Evolutionary conservation across 2,888 invertebrate species (phyloP).

Genomic region (Eutolmus rufibarbis): DNA sequence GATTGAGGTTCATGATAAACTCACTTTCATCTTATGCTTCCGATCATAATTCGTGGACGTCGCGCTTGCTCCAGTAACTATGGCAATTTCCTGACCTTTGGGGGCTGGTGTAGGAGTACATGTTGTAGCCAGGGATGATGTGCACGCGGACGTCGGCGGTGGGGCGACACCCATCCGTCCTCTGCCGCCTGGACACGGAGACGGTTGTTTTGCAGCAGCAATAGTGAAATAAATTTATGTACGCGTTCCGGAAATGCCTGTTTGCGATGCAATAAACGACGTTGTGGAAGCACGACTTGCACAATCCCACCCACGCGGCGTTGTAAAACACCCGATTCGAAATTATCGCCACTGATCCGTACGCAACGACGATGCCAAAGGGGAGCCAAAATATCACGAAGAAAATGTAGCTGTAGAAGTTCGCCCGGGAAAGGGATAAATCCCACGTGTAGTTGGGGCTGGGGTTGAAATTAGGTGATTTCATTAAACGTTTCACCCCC

Average conservation of each 20-base stretch:
- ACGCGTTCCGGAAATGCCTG: conserved; percentile 74
- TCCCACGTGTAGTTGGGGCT: conserved; percentile 71
- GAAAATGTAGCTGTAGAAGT: conserved; percentile 70
- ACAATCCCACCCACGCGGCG: conserved; percentile 73
- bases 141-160: conserved; percentile 74
- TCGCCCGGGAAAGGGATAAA: conserved; percentile 69
- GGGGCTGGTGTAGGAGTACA: conserved; percentile 71
- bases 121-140: conserved; percentile 75
- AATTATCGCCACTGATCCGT: conserved; percentile 64
- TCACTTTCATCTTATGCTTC: conserved; percentile 49
- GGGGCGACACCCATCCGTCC: conserved; percentile 64
- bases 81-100: conserved; percentile 61
- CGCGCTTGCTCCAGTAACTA: conserved; percentile 52
- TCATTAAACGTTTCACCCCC: conserved; percentile 65
- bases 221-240: conserved; percentile 77
- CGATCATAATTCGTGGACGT: conserved; percentile 55
- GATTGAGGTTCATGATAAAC: not conserved
- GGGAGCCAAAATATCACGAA: conserved; percentile 75
- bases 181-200: conserved; percentile 70
- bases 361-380: conserved; percentile 68
- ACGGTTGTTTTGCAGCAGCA: conserved; percentile 81
- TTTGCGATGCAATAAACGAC: conserved; percentile 73
- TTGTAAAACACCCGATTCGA: conserved; percentile 70
- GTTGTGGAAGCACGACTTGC: conserved; percentile 73
- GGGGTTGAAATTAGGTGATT: conserved; percentile 69